Percentiles rank a stretch among this genome's conserved stretches.
phyloP scores from a whole-genome alignment of 2,888 invertebrate genomes.

The Lepidocyrtinus sp. region DNA sequence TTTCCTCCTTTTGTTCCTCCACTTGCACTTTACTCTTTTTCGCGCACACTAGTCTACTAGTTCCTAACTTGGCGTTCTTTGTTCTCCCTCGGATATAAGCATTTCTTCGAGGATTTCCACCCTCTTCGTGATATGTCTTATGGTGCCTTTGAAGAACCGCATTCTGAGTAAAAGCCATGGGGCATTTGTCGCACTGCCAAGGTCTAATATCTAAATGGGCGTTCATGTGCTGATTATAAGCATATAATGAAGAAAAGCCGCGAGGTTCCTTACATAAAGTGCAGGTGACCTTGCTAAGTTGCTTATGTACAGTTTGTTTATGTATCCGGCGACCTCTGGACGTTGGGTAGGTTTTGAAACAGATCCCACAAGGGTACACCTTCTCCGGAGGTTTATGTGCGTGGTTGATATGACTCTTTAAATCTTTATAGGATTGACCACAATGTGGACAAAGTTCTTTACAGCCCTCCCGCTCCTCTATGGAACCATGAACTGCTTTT shows the following conservation, averaged over 20 bases:
- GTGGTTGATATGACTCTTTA: not conserved
- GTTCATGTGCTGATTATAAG: not conserved
- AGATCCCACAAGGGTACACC: not conserved
- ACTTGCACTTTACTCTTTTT: no score
- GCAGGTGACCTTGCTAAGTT: not conserved
- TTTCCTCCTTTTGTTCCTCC: no score
- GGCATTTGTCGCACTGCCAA: not conserved
- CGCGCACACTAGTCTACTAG: no score
- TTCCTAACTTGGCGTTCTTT: not conserved
- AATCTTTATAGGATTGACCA: not conserved
- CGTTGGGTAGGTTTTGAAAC: not conserved
- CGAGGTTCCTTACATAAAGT: not conserved
- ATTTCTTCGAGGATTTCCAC: not conserved
- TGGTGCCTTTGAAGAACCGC: not conserved
- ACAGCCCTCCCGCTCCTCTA: not conserved
- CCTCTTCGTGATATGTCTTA: not conserved
- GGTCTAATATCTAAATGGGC: not conserved
- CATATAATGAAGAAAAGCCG: not conserved
- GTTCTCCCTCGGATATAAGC: not conserved
- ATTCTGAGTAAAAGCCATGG: not conserved
- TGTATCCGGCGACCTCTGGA: not conserved
- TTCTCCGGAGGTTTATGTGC: not conserved
- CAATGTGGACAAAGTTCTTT: not conserved
- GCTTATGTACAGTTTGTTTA: not conserved
- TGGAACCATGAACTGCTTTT: not conserved